Percentiles rank a stretch among this genome's conserved stretches.
Evolutionary conservation across 2,113 vertebrate genomes (phyloP).

Genomic region (Corythornis vintsioides): DNA sequence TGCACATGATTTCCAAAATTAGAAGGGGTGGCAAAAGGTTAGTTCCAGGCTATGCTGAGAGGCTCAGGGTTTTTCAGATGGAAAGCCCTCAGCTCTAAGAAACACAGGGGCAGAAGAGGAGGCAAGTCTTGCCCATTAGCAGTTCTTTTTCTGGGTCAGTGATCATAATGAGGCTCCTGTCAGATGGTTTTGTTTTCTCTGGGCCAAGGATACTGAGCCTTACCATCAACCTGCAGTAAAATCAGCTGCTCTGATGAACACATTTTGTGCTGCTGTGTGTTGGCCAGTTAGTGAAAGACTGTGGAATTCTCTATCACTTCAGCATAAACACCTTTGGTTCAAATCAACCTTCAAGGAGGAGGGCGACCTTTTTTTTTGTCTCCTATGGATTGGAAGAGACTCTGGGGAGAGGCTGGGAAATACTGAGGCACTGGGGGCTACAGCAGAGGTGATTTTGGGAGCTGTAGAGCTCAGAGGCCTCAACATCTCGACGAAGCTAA

Average conservation of each 20-base stretch:
- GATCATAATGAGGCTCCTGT: not conserved
- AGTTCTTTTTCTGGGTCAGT: slow-evolving; percentile 26
- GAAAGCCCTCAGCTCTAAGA: not conserved
- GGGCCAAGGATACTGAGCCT: not conserved
- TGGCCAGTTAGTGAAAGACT: slow-evolving; percentile 29
- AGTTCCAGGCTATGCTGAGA: slow-evolving; percentile 26
- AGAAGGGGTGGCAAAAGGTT: slow-evolving; percentile 45
- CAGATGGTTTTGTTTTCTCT: slow-evolving; percentile 31
- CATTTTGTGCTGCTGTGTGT: not conserved
- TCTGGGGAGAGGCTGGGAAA: not conserved
- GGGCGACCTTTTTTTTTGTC: not conserved
- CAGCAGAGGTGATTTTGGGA: not conserved
- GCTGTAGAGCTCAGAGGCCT: not conserved
- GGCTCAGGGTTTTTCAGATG: not conserved
- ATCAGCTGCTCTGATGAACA: not conserved
- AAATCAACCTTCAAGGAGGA: not conserved
- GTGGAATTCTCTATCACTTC: slow-evolving; percentile 3
- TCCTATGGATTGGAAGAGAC: not conserved
- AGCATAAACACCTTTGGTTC: slow-evolving; percentile 12
- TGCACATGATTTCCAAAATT: slow-evolving; percentile 58
- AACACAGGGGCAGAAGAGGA: not conserved
- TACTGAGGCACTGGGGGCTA: not conserved
- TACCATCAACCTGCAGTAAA: slow-evolving; percentile 42
- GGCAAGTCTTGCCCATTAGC: not conserved
- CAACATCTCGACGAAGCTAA: not conserved